Percentiles rank a stretch among this genome's conserved stretches.
These are phyloP conservation scores for Phrixothrix hirtus DNA, from an alignment of 2,888 invertebrate genomes.

Conservation along the genomic window DNA sequence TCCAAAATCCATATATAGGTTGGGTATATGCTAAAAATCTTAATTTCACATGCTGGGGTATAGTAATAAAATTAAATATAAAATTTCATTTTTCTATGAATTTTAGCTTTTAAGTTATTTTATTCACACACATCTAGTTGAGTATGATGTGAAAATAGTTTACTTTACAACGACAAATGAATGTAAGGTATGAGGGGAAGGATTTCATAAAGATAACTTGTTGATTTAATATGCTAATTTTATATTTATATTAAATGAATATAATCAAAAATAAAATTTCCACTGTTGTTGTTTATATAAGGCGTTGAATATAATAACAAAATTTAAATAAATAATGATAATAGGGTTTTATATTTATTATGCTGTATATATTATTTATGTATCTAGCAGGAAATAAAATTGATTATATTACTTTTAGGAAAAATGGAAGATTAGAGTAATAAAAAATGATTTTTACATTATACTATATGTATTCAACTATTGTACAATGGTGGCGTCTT, in stretches of 20 bases:
- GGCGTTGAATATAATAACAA: not conserved
- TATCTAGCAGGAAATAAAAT: not conserved
- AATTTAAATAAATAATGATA: not conserved
- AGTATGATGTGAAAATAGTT: too few relatives aligned
- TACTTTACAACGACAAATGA: too few relatives aligned
- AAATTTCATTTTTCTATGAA: too few relatives aligned
- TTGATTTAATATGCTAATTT: too few relatives aligned
- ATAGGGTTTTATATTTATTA: not conserved
- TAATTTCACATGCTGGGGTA: too few relatives aligned
- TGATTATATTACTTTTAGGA: not conserved
- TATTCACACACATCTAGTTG: too few relatives aligned
- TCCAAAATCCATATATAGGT: too few relatives aligned
- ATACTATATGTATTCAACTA: constrained; percentile 82
- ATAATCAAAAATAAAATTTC: not conserved
- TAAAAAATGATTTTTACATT: constrained; percentile 73
- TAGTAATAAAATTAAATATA: too few relatives aligned
- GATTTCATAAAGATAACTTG: too few relatives aligned
- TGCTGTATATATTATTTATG: not conserved
- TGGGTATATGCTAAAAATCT: too few relatives aligned
- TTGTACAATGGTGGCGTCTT: constrained; percentile 79
- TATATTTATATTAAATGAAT: not conserved
- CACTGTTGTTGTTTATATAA: not conserved
- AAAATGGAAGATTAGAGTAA: not conserved
- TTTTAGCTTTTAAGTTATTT: too few relatives aligned
- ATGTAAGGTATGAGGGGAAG: too few relatives aligned